These are phyloP conservation scores for Stenolophus ochropezus DNA, from an alignment of 2,888 invertebrate genomes.

Conservation along the genomic window DNA sequence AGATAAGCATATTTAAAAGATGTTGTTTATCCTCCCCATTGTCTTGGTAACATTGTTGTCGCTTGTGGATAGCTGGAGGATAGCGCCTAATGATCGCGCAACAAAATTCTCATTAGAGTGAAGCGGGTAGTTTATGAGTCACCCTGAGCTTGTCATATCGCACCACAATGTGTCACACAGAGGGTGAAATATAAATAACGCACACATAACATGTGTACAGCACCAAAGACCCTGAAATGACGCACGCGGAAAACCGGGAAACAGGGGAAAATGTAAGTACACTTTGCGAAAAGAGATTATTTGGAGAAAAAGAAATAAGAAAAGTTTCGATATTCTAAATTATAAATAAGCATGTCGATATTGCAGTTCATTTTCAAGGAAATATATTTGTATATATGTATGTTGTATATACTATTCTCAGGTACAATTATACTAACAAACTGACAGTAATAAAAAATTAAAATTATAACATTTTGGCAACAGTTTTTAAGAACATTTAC, in stretches of 20 bases:
- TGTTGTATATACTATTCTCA: no score
- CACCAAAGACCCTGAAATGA: background rate
- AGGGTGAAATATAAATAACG: background rate
- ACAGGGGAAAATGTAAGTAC: background rate
- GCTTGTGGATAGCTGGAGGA: background rate
- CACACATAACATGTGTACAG: background rate
- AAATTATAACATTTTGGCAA: no score
- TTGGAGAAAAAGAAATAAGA: background rate
- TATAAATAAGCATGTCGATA: background rate
- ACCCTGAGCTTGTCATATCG: background rate
- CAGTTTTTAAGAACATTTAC: no score
- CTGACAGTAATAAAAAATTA: no score
- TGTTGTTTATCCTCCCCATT: background rate
- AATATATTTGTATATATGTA: no score
- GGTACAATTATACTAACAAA: no score
- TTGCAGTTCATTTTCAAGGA: no score
- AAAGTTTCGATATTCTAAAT: background rate
- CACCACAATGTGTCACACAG: background rate
- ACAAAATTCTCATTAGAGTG: conserved; percentile 1
- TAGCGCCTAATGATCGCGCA: conserved; percentile 2
- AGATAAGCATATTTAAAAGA: background rate
- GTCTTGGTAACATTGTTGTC: background rate
- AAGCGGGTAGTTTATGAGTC: background rate
- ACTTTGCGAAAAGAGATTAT: background rate
- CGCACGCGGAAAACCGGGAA: background rate